These are phyloP conservation scores for Abrostola tripartita DNA, from an alignment of 2,888 invertebrate genomes.

Conservation along the genomic window DNA sequence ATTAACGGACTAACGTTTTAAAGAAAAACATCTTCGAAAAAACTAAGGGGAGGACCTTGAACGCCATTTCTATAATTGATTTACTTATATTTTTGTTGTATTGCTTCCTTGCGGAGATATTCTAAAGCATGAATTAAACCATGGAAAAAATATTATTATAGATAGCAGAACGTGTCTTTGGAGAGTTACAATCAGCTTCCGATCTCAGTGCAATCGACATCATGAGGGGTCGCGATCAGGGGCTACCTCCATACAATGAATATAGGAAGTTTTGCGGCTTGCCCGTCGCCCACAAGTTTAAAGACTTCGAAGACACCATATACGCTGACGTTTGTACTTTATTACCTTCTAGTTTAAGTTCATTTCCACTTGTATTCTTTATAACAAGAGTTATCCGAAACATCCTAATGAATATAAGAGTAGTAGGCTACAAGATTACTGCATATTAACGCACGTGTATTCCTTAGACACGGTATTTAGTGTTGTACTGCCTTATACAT, in stretches of 20 bases:
- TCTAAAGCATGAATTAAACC: not conserved
- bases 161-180: slow-evolving; percentile 61
- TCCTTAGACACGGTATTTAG: too few relatives aligned
- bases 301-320: slow-evolving; percentile 92
- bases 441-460: too few relatives aligned
- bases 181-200: slow-evolving; percentile 55
- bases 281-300: slow-evolving; percentile 90
- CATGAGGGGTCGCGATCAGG: slow-evolving; percentile 91
- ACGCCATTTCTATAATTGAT: too few relatives aligned
- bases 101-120: not conserved
- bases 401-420: too few relatives aligned
- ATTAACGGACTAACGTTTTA: too few relatives aligned
- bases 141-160: slow-evolving; percentile 19
- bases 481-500: too few relatives aligned
- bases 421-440: too few relatives aligned
- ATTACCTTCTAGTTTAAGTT: not conserved
- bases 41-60: too few relatives aligned
- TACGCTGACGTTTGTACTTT: slow-evolving; percentile 59
- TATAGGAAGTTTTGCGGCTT: slow-evolving; percentile 94
- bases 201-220: slow-evolving; percentile 68
- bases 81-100: too few relatives aligned
- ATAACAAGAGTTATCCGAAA: too few relatives aligned
- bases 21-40: too few relatives aligned
- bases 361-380: not conserved
- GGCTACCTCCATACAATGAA: slow-evolving; percentile 94